Base-by-base conservation (phyloP, 1,140 invertebrate species). In the Hestina assimilis region DNA sequence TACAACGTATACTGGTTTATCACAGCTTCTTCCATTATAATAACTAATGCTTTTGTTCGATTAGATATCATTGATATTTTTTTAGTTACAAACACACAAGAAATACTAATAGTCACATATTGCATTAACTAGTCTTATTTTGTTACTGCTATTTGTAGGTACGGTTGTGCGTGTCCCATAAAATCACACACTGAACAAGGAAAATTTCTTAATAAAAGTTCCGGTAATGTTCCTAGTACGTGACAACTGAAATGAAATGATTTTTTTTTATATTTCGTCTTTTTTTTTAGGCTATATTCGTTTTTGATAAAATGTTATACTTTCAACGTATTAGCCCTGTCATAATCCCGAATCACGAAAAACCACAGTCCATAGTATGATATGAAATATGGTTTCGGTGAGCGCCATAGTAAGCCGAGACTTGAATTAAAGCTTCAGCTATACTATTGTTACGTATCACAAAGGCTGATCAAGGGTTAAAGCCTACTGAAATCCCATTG, bases 101-200 rank as follows among this genome's bases (percentile, higher is more conserved):
- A n/a, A n/a, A n/a, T n/a, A n/a, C n/a, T n/a, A n/a, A n/a, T n/a
- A n/a, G n/a, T n/a, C n/a, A n/a, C n/a, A n/a, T n/a, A n/a, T n/a
- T n/a, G n/a, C n/a, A n/a, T n/a, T n/a, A n/a, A n/a, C n/a, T n/a
- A n/a, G n/a, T n/a, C n/a, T n/a, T n/a, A n/a, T n/a, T n/a, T n/a
- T n/a, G n/a, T n/a, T n/a, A n/a, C n/a, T n/a, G n/a, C n/a, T n/a
- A n/a, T n/a, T n/a, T n/a, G n/a, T n/a, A n/a, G n/a, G n/a, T n/a
- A n/a, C n/a, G n/a, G n/a, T 9, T 6, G 17, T 21, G 19, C 15
- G 51, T 12, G 11, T 6, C 40, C 41, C 29, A 52, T 53, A 42
- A 48, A 47, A 41, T 41, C 33, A 45, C 35, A 56, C 28, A 46
- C 9, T n/a, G 43, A 56, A 47, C 33, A 56, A 47, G 43, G 42